Percentiles rank a stretch among this genome's conserved stretches.
Conservation (phyloP, 1,140 invertebrate genomes). For the Brachionus rotundiformis region DNA sequence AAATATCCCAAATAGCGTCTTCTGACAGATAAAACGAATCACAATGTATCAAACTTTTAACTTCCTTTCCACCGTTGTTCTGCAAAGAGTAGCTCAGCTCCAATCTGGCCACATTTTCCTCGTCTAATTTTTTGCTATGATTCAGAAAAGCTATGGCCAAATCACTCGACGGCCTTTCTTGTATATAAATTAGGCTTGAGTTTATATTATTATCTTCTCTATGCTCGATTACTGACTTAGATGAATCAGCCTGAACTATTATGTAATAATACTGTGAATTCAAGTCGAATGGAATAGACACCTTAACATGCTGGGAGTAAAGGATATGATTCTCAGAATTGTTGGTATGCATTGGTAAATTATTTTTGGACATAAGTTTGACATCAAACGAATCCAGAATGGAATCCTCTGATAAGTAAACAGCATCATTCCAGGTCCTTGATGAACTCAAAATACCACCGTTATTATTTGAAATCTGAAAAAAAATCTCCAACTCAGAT, state of each 20-base stretch:
- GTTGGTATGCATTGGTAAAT: not conserved
- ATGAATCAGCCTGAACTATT: not conserved
- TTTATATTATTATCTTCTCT: not conserved
- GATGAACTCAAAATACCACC: not conserved
- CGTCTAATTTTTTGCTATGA: not conserved
- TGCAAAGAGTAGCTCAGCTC: not conserved
- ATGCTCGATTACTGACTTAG: not conserved
- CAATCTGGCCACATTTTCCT: not conserved
- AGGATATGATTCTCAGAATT: not conserved
- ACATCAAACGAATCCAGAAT: not conserved
- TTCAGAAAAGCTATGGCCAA: not conserved
- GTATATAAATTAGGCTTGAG: not conserved
- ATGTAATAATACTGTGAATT: not conserved
- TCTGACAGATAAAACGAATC: not conserved
- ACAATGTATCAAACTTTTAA: not conserved
- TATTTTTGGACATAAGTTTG: not conserved
- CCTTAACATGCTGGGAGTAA: not conserved
- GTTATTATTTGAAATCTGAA: not conserved
- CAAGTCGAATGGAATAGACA: not conserved
- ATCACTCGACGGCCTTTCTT: not conserved
- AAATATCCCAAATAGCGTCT: not conserved
- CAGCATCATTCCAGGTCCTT: not conserved
- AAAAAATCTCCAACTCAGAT: not conserved
- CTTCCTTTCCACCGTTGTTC: not conserved
- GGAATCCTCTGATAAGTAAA: not conserved